These are phyloP conservation scores for Leptopilina clavipes DNA, from an alignment of 1,140 invertebrate species.

Conservation along the genomic window DNA sequence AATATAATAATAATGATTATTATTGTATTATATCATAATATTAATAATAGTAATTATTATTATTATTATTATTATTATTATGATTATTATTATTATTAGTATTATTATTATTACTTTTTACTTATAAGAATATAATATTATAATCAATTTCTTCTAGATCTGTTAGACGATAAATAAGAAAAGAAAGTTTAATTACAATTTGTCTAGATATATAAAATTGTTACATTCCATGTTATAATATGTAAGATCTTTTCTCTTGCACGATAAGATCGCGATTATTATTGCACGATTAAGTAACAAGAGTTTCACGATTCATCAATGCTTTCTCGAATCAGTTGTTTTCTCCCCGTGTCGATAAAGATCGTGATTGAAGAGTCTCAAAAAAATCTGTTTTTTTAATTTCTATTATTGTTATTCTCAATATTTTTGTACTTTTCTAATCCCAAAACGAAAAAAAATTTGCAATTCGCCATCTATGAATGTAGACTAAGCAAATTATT, in stretches of 20 bases:
- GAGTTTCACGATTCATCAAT: conserved; percentile 22
- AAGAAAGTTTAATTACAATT: background rate
- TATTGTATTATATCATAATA: no score
- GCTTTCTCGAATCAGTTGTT: conserved; percentile 4
- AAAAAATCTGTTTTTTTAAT: background rate
- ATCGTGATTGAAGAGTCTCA: conserved; percentile 8
- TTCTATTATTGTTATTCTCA: no score
- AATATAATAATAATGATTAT: no score
- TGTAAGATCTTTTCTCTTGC: conserved; percentile 2
- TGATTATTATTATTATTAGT: no score
- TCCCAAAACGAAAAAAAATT: no score
- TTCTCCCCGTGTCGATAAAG: background rate
- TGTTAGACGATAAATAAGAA: background rate
- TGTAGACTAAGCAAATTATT: no score
- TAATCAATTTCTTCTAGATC: background rate
- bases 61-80: no score
- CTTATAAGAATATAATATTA: background rate
- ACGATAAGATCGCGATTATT: conserved; percentile 18
- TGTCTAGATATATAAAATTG: background rate
- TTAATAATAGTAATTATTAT: no score
- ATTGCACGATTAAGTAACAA: conserved; percentile 21
- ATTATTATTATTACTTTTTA: no score
- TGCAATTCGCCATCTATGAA: no score
- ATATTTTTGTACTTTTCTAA: no score
- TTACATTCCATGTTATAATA: background rate